Evolutionary conservation across 2,888 invertebrate species (phyloP), one percentile per base, ranked within the genome.

Genomic region (Aphodius sticticus): DNA sequence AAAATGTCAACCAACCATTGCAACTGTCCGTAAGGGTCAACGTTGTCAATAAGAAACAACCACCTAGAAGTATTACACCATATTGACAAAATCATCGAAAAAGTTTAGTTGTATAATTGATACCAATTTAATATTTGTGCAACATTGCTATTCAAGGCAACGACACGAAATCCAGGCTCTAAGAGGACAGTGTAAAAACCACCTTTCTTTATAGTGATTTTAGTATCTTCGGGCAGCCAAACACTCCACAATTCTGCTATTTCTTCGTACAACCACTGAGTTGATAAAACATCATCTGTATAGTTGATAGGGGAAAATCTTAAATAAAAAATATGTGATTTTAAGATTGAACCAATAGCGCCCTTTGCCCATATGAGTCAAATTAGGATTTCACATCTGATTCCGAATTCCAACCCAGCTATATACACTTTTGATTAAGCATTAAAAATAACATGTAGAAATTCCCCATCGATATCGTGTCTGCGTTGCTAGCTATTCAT

Each of bases 101-200:
- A 26, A 26, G 26, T 26, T 26, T 26, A 3, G 1, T 35, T 75
- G 14, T 6, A 36, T 76, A 16, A 76, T 76, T 26, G 1, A 89
- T 89, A 94, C 94, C 93, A 95, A 87, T 96, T 96, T 82, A 89
- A 90, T 82, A 88, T 92, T 85, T 94, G 95, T 84, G 96, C 95
- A 79, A 95, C 93, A 86, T 96, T 97, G 85, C 93, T 96, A 85
- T 97, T 97, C 0, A 97, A 85, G 0, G 93, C 94, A 81, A 97
- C 92, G 6, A 96, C 91, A 82, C 96, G 90, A 81, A 96, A 91
- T 0, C 96, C 96, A 2, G 93, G 91, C 78, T 90, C 91, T 0
- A 95, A 91, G 0, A 92, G 87, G 14, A 93, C 89, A 0, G 96
- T 94, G 88, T 96, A 98, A 84, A 93, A 97, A 9, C 97, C 98